Evolutionary conservation across 2,888 invertebrate species (phyloP).

Genomic region (Poecilobothrus nobilitatus): DNA sequence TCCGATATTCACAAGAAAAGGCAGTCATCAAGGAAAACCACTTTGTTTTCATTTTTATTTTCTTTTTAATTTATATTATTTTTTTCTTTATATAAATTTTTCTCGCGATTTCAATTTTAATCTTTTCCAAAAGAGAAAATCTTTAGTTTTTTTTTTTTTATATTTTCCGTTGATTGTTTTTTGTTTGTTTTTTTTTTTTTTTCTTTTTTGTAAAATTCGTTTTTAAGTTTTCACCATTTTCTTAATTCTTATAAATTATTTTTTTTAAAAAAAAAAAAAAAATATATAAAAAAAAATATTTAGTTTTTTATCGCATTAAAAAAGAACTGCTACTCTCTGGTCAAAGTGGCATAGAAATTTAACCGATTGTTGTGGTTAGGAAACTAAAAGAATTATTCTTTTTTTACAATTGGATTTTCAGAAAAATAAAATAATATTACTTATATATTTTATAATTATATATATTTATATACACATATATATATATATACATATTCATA

Average conservation of each 20-base stretch:
- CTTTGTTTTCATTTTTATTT: no score
- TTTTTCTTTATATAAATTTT: no score
- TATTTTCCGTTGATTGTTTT: no score
- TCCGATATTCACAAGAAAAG: background rate
- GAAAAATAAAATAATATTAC: no score
- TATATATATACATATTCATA: background rate
- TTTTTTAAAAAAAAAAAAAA: no score
- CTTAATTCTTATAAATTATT: background rate
- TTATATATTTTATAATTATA: no score
- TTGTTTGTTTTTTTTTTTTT: no score
- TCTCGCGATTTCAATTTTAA: background rate
- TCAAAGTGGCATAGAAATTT: background rate
- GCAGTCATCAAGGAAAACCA: background rate
- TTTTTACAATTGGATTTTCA: background rate
- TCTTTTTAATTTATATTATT: no score
- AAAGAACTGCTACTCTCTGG: background rate
- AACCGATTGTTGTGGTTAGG: background rate
- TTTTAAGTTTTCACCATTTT: background rate
- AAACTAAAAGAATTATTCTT: background rate
- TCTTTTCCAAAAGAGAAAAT: background rate
- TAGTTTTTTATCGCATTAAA: background rate
- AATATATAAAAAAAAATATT: no score
- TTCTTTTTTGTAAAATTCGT: background rate
- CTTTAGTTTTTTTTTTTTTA: background rate
- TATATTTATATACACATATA: background rate